Evolutionary conservation across 2,888 invertebrate species (phyloP).

Genomic region (Limnephilus marmoratus): DNA sequence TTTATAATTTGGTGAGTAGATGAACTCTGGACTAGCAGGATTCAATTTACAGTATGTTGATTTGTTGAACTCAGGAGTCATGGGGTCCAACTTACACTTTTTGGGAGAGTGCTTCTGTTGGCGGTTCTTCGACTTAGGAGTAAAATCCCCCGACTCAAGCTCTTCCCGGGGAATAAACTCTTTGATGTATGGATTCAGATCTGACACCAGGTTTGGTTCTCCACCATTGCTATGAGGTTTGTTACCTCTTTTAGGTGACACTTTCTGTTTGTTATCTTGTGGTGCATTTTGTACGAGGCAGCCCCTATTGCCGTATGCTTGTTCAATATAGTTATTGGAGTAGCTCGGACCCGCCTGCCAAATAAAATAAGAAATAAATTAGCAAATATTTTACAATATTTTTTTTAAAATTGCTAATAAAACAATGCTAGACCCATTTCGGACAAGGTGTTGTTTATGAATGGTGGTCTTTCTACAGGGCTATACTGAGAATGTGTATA

Average conservation of each 20-base stretch:
- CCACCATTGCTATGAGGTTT: background rate
- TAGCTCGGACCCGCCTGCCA: background rate
- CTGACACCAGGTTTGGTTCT: background rate
- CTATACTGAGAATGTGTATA: no score
- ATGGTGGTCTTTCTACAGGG: no score
- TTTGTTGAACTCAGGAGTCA: background rate
- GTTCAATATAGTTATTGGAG: slow-evolving; percentile 22
- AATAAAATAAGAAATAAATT: background rate
- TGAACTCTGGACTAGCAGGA: background rate
- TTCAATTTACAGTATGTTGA: background rate
- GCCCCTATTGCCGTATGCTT: slow-evolving; percentile 17
- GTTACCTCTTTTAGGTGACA: background rate
- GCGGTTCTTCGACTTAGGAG: background rate
- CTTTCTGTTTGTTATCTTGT: background rate
- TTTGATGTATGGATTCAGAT: background rate
- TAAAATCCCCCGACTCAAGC: background rate
- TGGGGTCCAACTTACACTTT: background rate
- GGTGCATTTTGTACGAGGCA: background rate
- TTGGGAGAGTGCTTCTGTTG: background rate
- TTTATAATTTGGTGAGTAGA: background rate
- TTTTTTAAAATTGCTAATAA: background rate
- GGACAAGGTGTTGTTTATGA: no score
- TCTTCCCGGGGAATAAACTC: background rate
- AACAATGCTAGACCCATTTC: no score
- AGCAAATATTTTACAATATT: background rate